A percentile compares a stretch with the other conserved stretches of the same genome.
Conservation (phyloP, 2,888 invertebrate genomes). For the Sinelater perroti region DNA sequence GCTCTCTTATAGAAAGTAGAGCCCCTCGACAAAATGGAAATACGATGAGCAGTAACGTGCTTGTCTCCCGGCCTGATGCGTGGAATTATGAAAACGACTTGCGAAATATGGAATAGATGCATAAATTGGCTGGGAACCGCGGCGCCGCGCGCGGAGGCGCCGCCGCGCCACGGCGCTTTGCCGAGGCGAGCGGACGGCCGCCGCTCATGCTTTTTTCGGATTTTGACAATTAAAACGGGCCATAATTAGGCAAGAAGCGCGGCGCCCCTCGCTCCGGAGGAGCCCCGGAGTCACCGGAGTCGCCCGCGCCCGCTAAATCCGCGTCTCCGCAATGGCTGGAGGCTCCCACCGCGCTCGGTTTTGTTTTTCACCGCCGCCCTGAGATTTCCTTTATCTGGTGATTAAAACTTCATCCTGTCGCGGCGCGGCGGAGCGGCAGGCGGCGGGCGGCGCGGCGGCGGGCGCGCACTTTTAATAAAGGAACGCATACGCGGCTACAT, state of each 20-base stretch:
- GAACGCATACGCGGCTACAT: conserved; percentile 55
- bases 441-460: conserved; percentile 57
- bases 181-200: background rate
- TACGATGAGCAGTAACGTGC: conserved; percentile 57
- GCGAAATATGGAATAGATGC: conserved; percentile 63
- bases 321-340: conserved; percentile 52
- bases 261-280: conserved; percentile 19
- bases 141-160: conserved; percentile 3
- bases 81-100: conserved; percentile 63
- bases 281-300: conserved; percentile 20
- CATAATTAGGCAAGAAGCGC: conserved; percentile 17
- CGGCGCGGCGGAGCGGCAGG: too few species aligned
- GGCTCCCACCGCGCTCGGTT: conserved; percentile 52
- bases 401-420: conserved; percentile 63
- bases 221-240: conserved; percentile 28
- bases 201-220: conserved; percentile 12
- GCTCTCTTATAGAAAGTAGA: conserved; percentile 40
- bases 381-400: conserved; percentile 62
- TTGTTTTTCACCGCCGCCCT: conserved; percentile 59
- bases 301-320: conserved; percentile 44
- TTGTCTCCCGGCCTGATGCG: conserved; percentile 60
- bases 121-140: conserved; percentile 54
- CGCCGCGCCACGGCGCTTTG: background rate
- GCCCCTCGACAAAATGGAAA: conserved; percentile 55
- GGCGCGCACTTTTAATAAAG: conserved; percentile 59